A percentile compares a stretch with the other conserved stretches of the same genome.
These are phyloP conservation scores for Cassiopea xamachana DNA, from an alignment of 30 jellyfish, hydroid and myxozoan species.

Conservation along the genomic window DNA sequence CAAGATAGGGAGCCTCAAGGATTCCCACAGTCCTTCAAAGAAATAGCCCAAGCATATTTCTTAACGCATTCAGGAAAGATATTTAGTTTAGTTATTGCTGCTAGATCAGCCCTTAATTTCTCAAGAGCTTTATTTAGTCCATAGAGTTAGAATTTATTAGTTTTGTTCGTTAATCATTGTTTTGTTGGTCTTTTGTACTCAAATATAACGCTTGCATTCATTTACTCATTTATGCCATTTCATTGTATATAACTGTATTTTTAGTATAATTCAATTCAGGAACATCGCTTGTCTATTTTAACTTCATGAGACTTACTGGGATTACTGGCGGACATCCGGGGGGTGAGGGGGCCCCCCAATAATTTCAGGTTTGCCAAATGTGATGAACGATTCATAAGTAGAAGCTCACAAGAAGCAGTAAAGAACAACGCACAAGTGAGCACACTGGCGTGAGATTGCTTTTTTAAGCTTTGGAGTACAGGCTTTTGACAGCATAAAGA, in stretches of 20 bases:
- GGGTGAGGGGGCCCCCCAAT: no score
- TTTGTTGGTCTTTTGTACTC: slow-evolving; percentile 21
- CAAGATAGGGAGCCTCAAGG: no score
- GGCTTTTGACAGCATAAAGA: no score
- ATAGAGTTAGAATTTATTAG: not conserved
- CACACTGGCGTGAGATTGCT: no score
- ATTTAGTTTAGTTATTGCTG: not conserved
- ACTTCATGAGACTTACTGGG: not conserved
- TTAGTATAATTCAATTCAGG: slow-evolving; percentile 40
- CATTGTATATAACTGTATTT: slow-evolving; percentile 69
- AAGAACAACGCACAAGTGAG: no score
- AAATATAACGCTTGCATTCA: slow-evolving; percentile 69
- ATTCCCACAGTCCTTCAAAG: no score
- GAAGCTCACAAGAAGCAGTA: no score
- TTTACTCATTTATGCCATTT: slow-evolving; percentile 27
- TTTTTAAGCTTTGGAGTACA: no score
- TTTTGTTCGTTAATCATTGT: not conserved
- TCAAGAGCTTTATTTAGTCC: not conserved
- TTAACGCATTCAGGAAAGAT: not conserved
- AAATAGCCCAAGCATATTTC: not conserved
- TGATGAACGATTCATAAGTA: no score
- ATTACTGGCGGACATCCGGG: no score
- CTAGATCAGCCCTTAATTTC: not conserved
- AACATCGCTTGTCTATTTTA: not conserved
- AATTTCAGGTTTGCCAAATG: no score